Evolutionary conservation across 2,113 vertebrate species (phyloP), one percentile per base, ranked within the genome.

Genomic region (Gopherus evgoodei): DNA sequence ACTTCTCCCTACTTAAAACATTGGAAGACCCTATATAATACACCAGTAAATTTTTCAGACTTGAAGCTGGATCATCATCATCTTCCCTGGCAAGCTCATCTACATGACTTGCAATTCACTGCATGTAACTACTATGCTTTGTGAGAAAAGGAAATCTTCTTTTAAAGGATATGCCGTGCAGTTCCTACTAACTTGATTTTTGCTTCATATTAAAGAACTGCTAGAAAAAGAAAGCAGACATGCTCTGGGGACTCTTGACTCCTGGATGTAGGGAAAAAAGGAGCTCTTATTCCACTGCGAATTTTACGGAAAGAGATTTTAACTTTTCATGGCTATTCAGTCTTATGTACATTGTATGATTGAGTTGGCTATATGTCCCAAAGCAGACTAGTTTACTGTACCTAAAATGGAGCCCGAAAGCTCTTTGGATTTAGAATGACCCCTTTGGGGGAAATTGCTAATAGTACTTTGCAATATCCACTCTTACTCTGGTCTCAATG

Each of bases 401-500:
- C 21, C 78, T 85, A 86, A 54, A 86, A 83, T 1, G 31, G 47
- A 94, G 52, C 5, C 59, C 80, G 38, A 52, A 75, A 16, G 24
- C 19, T 29, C 24, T 27, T 44, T 76, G 42, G 24, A 10, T 17
- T 16, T 82, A 52, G n/a, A 81, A 8, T 29, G 2, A 75, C 52
- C 9, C 27, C 1, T 1, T 8, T 31, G 6, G 50, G 38, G 44
- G 25, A 31, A n/a, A 17, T n/a, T 69, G 65, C 16, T n/a, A n/a
- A n/a, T n/a, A 84, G 49, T 0, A 0, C 5, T 78, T 53, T 89
- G 25, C 47, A 72, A 14, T 47, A 38, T 75, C n/a, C 1, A 0
- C 24, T 31, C 56, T 83, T 83, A 50, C 44, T 50, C 27, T 7
- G 52, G 86, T 86, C 82, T 7, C 86, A 75, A 38, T 24, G 25